Conservation (phyloP, 2,113 vertebrate species). For the Rhinichthys klamathensis region DNA sequence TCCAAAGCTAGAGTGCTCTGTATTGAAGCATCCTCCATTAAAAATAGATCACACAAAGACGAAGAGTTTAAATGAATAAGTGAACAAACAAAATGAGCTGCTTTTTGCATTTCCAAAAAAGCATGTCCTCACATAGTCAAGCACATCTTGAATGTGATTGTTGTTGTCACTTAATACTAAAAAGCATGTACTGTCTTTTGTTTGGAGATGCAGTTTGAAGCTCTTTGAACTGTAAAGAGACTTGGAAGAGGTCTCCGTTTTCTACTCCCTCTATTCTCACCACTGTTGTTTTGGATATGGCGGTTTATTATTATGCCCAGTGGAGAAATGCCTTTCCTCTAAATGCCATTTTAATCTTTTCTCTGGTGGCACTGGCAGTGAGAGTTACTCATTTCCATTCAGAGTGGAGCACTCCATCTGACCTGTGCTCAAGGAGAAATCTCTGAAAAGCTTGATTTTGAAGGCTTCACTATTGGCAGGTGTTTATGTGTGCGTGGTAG, state of each 20-base stretch:
- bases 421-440: constrained; percentile 47
- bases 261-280: constrained; percentile 61
- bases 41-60: background rate
- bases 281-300: constrained; percentile 62
- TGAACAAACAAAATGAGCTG: background rate
- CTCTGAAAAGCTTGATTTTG: constrained; percentile 29
- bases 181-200: background rate
- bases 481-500: background rate
- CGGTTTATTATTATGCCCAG: constrained; percentile 68
- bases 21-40: background rate
- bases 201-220: constrained; percentile 59
- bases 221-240: constrained; percentile 71
- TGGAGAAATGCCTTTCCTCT: constrained; percentile 61
- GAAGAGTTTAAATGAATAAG: background rate
- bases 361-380: constrained; percentile 54
- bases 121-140: background rate
- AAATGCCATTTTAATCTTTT: constrained; percentile 59
- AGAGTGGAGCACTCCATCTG: constrained; percentile 48
- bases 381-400: constrained; percentile 60
- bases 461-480: constrained; percentile 23
- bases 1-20: background rate
- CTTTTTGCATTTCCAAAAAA: background rate
- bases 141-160: background rate
- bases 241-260: constrained; percentile 66
- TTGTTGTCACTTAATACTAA: background rate